Evolutionary conservation across 2,113 vertebrate genomes (phyloP).

Genomic region (Siniperca knerii): DNA sequence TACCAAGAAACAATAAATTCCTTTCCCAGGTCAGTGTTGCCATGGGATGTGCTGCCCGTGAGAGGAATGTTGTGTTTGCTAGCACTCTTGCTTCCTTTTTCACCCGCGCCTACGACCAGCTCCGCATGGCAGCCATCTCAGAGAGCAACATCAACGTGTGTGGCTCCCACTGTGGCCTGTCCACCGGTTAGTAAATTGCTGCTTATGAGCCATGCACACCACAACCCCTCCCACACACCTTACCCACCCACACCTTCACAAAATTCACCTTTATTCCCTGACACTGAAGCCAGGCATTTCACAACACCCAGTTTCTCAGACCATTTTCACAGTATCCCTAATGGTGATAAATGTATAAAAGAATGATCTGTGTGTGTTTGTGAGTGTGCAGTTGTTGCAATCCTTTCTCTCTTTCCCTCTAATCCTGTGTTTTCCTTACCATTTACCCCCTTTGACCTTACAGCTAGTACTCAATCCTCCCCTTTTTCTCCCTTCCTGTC

Average conservation of each 20-base stretch:
- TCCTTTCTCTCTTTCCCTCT: slow-evolving; percentile 66
- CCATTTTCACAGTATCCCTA: slow-evolving; percentile 27
- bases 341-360: neutral
- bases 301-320: slow-evolving; percentile 10
- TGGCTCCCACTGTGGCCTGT: slow-evolving; percentile 95
- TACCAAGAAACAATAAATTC: slow-evolving; percentile 16
- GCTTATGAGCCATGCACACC: neutral
- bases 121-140: slow-evolving; percentile 94
- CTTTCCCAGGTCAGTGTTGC: slow-evolving; percentile 90
- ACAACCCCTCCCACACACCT: slow-evolving; percentile 15
- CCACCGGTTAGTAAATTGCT: slow-evolving; percentile 88
- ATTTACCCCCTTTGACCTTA: slow-evolving; percentile 55
- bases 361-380: slow-evolving; percentile 29
- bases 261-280: slow-evolving; percentile 14
- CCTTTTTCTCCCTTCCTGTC: slow-evolving; percentile 77
- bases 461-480: slow-evolving; percentile 77
- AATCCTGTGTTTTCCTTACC: slow-evolving; percentile 76
- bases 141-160: slow-evolving; percentile 96
- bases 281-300: slow-evolving; percentile 41
- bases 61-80: slow-evolving; percentile 91
- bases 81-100: slow-evolving; percentile 95
- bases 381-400: slow-evolving; percentile 27
- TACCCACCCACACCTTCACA: slow-evolving; percentile 16
- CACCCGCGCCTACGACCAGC: slow-evolving; percentile 93
- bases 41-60: slow-evolving; percentile 90